Evolutionary conservation across 1,140 invertebrate species (phyloP).

Genomic region (Chelonus insularis): DNA sequence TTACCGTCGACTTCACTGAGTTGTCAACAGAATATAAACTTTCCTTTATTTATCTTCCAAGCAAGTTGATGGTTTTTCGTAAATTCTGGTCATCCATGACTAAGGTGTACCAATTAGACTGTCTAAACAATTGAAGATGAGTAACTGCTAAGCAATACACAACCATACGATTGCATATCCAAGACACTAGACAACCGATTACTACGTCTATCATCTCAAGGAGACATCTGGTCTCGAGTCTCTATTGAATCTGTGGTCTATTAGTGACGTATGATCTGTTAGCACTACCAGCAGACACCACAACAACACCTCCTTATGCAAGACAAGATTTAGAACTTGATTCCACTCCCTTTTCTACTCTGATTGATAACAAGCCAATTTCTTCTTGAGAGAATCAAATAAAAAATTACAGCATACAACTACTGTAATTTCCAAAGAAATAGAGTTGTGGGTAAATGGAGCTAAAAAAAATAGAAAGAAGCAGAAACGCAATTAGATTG

Average conservation of each 20-base stretch:
- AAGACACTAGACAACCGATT: slow-evolving; percentile 37
- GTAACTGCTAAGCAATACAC: no score
- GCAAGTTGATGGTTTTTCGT: no score
- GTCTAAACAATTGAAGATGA: no score
- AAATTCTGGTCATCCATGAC: no score
- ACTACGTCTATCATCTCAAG: slow-evolving; percentile 44
- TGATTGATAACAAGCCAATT: no score
- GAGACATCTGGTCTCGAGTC: slow-evolving; percentile 32
- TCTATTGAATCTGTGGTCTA: slow-evolving; percentile 27
- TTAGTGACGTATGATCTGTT: slow-evolving; percentile 34
- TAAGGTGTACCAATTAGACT: no score
- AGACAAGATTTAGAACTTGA: slow-evolving; percentile 1
- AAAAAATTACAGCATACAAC: no score
- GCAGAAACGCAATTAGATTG: slow-evolving; percentile 22
- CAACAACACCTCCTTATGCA: slow-evolving; percentile 33
- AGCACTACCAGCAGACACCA: not conserved
- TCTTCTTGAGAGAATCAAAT: no score
- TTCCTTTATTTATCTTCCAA: no score
- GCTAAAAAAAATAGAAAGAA: not conserved
- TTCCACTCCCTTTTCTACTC: not conserved
- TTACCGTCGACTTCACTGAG: no score
- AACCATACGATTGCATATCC: slow-evolving; percentile 32
- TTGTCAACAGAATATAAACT: no score
- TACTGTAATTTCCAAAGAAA: not conserved
- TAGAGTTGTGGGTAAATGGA: not conserved